Conservation (phyloP, 1,140 invertebrate species). For the Metaphire vulgaris region DNA sequence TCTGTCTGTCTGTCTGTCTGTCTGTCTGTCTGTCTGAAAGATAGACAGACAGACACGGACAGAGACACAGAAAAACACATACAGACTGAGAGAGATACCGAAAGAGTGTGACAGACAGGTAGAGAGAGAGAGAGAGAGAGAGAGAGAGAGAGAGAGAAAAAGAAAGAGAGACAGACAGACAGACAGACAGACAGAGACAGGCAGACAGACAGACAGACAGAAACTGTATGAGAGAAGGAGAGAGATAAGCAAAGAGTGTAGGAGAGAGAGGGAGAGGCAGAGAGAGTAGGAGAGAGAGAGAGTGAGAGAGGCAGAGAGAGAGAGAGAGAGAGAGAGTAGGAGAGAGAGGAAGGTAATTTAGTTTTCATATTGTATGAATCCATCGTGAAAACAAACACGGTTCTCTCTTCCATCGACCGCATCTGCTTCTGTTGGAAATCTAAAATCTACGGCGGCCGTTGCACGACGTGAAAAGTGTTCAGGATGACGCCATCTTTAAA, state of each 20-base stretch:
- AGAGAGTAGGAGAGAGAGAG: neutral
- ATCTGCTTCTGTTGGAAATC: too few relatives aligned
- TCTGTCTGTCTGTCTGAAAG: too few relatives aligned
- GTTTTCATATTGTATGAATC: neutral
- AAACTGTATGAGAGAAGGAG: neutral
- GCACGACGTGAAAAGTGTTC: too few relatives aligned
- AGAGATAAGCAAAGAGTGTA: neutral
- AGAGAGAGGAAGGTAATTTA: neutral
- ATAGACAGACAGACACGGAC: too few relatives aligned
- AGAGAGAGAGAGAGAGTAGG: neutral
- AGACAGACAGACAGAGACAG: constrained; percentile 8
- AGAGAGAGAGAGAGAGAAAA: neutral
- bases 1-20: too few relatives aligned
- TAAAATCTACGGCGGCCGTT: too few relatives aligned
- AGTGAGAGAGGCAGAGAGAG: neutral
- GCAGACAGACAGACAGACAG: neutral
- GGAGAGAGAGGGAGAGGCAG: constrained; percentile 9
- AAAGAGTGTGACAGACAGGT: neutral
- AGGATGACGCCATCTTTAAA: too few relatives aligned
- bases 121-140: constrained; percentile 3
- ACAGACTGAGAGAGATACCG: neutral
- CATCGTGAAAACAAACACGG: neutral
- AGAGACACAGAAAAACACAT: neutral
- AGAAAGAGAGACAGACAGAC: neutral
- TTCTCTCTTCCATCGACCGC: neutral